Conservation (phyloP, 2,113 vertebrate species). For the Limnothrissa miodon region DNA sequence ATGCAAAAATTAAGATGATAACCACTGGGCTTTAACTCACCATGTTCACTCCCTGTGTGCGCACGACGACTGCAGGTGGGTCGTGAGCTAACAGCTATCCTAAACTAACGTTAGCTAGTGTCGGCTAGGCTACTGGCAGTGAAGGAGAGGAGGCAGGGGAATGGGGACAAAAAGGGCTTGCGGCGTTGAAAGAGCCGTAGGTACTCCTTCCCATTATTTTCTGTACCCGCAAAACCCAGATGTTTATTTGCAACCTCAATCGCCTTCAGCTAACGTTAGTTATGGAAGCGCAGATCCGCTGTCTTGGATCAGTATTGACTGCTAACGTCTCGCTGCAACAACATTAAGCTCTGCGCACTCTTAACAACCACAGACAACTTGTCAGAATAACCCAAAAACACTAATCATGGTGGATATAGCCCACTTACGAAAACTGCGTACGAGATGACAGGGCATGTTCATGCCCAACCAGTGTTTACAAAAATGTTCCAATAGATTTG, state of each 20-base stretch:
- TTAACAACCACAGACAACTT: constrained; percentile 9
- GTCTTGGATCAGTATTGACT: not conserved
- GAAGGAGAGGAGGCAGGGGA: constrained; percentile 30
- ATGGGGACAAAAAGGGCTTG: constrained; percentile 31
- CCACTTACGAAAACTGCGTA: constrained; percentile 3
- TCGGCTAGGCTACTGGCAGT: constrained; percentile 22
- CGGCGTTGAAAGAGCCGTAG: constrained; percentile 17
- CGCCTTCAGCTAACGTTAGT: not conserved
- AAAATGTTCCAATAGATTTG: constrained; percentile 4
- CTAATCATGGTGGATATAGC: not conserved
- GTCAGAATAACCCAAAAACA: constrained; percentile 1
- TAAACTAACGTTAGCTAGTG: constrained; percentile 29
- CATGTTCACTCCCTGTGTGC: constrained; percentile 48
- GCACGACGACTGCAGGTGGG: constrained; percentile 33
- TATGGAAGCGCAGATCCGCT: not conserved
- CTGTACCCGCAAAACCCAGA: constrained; percentile 13
- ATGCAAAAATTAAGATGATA: not conserved
- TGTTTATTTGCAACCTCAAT: not conserved
- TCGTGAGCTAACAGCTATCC: constrained; percentile 28
- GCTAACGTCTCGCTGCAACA: constrained; percentile 5
- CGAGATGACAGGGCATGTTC: not conserved
- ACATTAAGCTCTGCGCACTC: not conserved
- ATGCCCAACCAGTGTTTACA: constrained; percentile 17
- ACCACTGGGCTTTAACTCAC: constrained; percentile 42
- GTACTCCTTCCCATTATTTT: constrained; percentile 51